Conservation (phyloP, 2,888 invertebrate genomes). For the Timema podura region DNA sequence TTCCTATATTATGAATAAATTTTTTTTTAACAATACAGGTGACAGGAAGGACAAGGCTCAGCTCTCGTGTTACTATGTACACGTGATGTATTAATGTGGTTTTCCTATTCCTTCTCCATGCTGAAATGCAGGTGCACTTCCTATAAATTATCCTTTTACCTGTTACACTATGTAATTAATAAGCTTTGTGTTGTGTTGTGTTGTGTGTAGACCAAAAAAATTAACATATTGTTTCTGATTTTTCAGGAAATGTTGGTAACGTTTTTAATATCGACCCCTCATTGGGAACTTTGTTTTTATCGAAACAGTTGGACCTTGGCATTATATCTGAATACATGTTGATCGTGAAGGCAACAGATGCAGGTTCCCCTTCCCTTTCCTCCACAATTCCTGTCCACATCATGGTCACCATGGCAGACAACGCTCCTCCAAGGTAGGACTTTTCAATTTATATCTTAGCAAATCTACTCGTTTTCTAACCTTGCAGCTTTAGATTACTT, state of each 20-base stretch:
- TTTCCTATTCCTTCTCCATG: no score
- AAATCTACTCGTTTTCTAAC: not conserved
- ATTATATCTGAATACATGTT: slow-evolving; percentile 76
- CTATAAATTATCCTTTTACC: no score
- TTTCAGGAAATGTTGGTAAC: slow-evolving; percentile 75
- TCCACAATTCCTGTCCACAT: slow-evolving; percentile 83
- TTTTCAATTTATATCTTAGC: not conserved
- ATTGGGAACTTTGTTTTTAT: slow-evolving; percentile 67
- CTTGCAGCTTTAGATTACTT: not conserved
- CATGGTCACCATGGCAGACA: slow-evolving; percentile 81
- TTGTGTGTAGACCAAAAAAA: no score
- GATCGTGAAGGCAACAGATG: slow-evolving; percentile 75
- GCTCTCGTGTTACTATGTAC: no score
- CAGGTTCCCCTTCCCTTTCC: slow-evolving; percentile 69
- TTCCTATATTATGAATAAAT: no score
- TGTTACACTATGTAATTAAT: no score
- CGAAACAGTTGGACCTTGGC: slow-evolving; percentile 64
- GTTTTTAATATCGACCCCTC: slow-evolving; percentile 76
- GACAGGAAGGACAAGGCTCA: no score
- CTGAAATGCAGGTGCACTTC: no score
- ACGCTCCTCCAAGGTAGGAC: slow-evolving; percentile 71
- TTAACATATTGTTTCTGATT: no score
- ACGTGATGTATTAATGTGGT: no score
- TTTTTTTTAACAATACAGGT: no score
- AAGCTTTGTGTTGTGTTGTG: no score